A percentile compares a stretch with the other conserved stretches of the same genome.
phyloP scores from a whole-genome alignment of 1,140 invertebrate species.

The Drosophila nigrodunni region DNA sequence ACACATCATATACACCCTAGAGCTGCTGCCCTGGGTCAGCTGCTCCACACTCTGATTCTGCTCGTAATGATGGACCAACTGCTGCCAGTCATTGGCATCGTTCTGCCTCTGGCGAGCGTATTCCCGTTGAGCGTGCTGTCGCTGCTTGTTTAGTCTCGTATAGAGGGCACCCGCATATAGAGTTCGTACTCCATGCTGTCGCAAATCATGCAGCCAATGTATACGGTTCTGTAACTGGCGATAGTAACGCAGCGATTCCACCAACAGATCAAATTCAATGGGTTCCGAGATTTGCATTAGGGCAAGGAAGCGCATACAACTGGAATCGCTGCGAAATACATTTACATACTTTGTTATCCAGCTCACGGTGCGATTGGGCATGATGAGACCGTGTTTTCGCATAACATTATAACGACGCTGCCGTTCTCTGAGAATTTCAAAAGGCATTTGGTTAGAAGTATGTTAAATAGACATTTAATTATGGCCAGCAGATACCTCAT shows the following conservation, averaged over 20 bases:
- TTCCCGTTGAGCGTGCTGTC: constrained; percentile 85
- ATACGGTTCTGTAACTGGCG: constrained; percentile 89
- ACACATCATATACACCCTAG: constrained; percentile 69
- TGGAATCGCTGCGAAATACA: constrained; percentile 63
- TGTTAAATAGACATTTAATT: background rate
- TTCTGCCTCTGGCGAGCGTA: constrained; percentile 78
- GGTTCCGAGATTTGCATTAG: constrained; percentile 91
- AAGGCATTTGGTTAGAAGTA: too few relatives aligned
- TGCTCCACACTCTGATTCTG: constrained; percentile 44
- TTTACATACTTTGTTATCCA: constrained; percentile 85
- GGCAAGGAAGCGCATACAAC: constrained; percentile 88
- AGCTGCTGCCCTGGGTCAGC: constrained; percentile 44
- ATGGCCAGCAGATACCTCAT: constrained; percentile 49
- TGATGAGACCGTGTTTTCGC: constrained; percentile 91
- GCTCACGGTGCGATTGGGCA: constrained; percentile 88
- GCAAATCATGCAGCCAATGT: constrained; percentile 88
- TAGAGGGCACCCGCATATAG: constrained; percentile 89
- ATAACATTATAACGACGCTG: constrained; percentile 90
- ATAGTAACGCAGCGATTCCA: constrained; percentile 90
- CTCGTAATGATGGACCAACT: constrained; percentile 76
- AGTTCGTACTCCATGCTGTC: constrained; percentile 89
- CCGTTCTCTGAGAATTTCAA: constrained; percentile 87
- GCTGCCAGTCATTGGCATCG: constrained; percentile 84
- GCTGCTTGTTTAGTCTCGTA: constrained; percentile 87
- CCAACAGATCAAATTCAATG: constrained; percentile 90